phyloP scores from a whole-genome alignment of 92 coral and sea anemone species.

The Muricea muricata region DNA sequence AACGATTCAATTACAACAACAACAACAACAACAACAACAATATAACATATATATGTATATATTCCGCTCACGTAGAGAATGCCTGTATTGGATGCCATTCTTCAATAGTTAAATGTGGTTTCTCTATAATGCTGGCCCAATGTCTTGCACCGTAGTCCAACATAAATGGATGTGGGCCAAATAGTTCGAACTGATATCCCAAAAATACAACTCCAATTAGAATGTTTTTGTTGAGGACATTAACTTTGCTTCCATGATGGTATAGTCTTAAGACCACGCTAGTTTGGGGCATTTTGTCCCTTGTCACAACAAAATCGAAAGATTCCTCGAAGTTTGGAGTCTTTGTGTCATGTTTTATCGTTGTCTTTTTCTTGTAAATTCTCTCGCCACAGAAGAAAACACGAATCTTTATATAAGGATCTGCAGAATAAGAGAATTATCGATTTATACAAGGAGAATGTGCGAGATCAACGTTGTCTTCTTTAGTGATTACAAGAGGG shows the following conservation, averaged over 20 bases:
- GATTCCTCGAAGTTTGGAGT: conserved; percentile 76
- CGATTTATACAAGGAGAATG: not conserved
- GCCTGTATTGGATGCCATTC: conserved; percentile 85
- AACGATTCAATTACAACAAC: no score
- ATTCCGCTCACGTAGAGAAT: not conserved
- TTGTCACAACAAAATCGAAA: conserved; percentile 75
- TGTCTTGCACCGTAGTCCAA: conserved; percentile 88
- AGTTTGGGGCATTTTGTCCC: conserved; percentile 86
- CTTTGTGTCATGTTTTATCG: conserved; percentile 62
- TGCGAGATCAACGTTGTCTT: no score
- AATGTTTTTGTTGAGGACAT: conserved; percentile 60
- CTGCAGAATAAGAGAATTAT: conserved; percentile 47
- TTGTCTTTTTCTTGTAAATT: conserved; percentile 78
- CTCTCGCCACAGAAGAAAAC: conserved; percentile 70
- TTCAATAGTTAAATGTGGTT: conserved; percentile 86
- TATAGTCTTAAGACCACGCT: conserved; percentile 80
- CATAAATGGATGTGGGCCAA: conserved; percentile 35
- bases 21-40: no score
- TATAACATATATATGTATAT: no score
- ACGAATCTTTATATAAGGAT: conserved; percentile 86
- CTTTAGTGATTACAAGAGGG: not conserved
- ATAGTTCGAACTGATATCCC: conserved; percentile 81
- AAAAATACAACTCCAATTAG: conserved; percentile 79
- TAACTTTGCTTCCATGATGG: conserved; percentile 66
- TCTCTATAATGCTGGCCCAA: conserved; percentile 92